Conservation (phyloP, 2,888 invertebrate genomes). For the Platynereis dumerilii region DNA sequence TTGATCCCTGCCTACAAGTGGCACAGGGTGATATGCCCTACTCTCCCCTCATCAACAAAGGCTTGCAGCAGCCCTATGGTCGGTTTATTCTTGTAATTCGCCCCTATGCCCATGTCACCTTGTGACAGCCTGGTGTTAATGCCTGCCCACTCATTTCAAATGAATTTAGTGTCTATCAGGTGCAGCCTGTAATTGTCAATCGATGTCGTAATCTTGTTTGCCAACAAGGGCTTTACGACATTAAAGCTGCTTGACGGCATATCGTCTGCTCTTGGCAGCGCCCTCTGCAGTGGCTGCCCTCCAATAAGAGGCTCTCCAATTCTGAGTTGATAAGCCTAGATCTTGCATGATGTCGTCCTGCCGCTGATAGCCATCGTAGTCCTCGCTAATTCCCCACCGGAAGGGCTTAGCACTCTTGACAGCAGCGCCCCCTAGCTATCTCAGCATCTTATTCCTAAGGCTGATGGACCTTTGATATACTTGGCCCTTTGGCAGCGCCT, state of each 20-base stretch:
- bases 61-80: background rate
- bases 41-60: background rate
- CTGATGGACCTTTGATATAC: too few species aligned
- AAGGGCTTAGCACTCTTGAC: too few species aligned
- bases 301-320: too few species aligned
- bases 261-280: background rate
- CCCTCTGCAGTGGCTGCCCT: too few species aligned
- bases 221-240: constrained; percentile 7
- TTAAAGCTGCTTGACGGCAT: constrained; percentile 1
- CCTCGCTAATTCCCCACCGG: background rate
- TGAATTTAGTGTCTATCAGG: constrained; percentile 10
- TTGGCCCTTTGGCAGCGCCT: too few species aligned
- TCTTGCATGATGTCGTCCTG: too few species aligned
- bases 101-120: too few species aligned
- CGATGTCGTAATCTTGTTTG: constrained; percentile 10
- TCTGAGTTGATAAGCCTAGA: too few species aligned
- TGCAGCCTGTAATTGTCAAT: constrained; percentile 1
- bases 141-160: background rate
- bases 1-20: background rate
- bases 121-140: constrained; percentile 7
- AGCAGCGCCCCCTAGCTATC: too few species aligned
- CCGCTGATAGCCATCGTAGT: background rate
- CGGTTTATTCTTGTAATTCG: constrained; percentile 3
- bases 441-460: too few species aligned
- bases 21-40: background rate